Conservation (phyloP, 2,888 invertebrate species). For the Orchesellides sinensis region DNA sequence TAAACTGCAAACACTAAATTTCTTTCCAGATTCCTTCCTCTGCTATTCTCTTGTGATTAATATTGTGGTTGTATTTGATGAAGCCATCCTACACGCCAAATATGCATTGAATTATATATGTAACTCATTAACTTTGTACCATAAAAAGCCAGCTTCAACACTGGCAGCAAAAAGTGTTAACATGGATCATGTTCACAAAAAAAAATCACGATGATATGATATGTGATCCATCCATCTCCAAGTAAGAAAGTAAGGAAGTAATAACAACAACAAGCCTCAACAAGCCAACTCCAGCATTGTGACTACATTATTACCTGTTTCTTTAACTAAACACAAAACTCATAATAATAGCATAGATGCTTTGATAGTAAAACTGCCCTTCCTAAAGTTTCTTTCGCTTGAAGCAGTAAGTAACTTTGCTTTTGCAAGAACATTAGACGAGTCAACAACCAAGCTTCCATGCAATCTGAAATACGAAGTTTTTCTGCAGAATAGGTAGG, state of each 20-base stretch:
- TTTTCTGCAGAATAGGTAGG: background rate
- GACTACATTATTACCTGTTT: slow-evolving; percentile 60
- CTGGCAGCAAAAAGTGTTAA: slow-evolving; percentile 52
- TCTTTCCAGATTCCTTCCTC: slow-evolving; percentile 13
- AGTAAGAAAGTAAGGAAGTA: slow-evolving; percentile 54
- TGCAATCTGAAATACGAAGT: too few relatives aligned
- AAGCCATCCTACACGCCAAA: slow-evolving; percentile 57
- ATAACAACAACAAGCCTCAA: slow-evolving; percentile 34
- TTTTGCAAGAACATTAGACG: background rate
- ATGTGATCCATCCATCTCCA: background rate
- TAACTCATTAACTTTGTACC: slow-evolving; percentile 63
- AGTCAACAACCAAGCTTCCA: slow-evolving; percentile 50
- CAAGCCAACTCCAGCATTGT: slow-evolving; percentile 36
- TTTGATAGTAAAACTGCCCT: slow-evolving; percentile 62
- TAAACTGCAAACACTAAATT: too few relatives aligned
- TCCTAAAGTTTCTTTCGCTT: slow-evolving; percentile 60
- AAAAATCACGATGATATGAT: slow-evolving; percentile 31
- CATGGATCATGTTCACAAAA: slow-evolving; percentile 34
- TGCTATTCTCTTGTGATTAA: slow-evolving; percentile 36
- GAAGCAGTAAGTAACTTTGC: slow-evolving; percentile 42
- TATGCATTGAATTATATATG: slow-evolving; percentile 36
- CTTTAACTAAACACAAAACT: slow-evolving; percentile 31
- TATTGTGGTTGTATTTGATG: slow-evolving; percentile 34
- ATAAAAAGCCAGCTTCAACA: slow-evolving; percentile 40
- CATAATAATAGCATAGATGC: slow-evolving; percentile 53